Evolutionary conservation across 2,797 vertebrate species (phyloP).

Genomic region (Tangara arthus): DNA sequence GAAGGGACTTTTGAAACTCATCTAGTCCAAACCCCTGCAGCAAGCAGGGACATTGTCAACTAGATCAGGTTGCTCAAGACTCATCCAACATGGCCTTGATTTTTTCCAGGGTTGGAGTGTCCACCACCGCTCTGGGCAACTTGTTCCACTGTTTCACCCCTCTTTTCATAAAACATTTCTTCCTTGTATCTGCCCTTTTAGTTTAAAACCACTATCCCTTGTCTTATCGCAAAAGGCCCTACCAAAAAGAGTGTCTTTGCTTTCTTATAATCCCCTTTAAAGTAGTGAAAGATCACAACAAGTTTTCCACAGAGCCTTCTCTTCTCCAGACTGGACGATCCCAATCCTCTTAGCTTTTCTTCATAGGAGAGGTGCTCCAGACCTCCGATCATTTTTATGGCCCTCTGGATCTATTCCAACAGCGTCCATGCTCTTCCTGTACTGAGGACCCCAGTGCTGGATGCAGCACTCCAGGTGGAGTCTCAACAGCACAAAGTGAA

Average conservation of each 20-base stretch:
- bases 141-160: not conserved
- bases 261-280: not conserved
- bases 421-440: accelerated
- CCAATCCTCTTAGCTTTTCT: not conserved
- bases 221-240: not conserved
- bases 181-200: not conserved
- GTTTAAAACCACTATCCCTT: not conserved
- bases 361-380: accelerated
- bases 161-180: not conserved
- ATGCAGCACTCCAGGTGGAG: accelerated
- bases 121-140: not conserved
- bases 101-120: not conserved
- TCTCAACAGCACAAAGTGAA: not conserved
- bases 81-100: not conserved
- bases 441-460: not conserved
- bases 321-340: not conserved
- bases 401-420: accelerated
- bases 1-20: not conserved
- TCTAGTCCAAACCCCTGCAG: not conserved
- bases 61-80: not conserved
- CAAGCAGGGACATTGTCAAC: not conserved
- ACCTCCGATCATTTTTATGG: accelerated
- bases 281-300: not conserved
- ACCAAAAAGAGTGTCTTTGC: not conserved
- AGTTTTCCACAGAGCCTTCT: not conserved